Evolutionary conservation across 2,113 vertebrate species (phyloP), one percentile per base, ranked within the genome.

Genomic region (Peromyscus maniculatus): DNA sequence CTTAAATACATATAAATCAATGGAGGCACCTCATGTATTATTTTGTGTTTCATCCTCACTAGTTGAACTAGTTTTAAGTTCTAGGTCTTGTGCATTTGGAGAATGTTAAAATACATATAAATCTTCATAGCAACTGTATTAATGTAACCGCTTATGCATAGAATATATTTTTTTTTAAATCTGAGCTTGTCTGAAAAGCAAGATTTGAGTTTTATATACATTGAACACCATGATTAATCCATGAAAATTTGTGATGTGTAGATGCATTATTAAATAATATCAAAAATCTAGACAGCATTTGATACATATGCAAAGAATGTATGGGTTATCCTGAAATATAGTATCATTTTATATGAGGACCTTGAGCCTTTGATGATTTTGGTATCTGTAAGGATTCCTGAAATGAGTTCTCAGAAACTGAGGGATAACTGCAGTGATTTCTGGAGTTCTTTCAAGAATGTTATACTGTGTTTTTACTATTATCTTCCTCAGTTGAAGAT

Each of bases 31-130:
- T 99, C 99, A 12, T 98, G 86, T 91, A 98, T 99, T 97, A 98
- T 98, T 98, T 77, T 98, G 91, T 98, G 91, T 83, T 86, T 99
- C 99, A 39, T 98, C 96, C 77, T 99, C 99, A 71, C 98, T 97
- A 96, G 98, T 91, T 67, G 98, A 99, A 96, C 98, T 98, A 55
- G 98, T 98, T 98, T 99, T 55, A 98, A 99, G 99, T 89, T 99
- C 99, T 79, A 99, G 98, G 98, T 99, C 99, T 46, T 99, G 98
- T 74, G 99, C 98, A 98, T 99, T 98, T 87, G 99, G 99, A 99
- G 99, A 2, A 99, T 99, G 98, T 99, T 99, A 98, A 99, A 99
- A 96, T 99, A 99, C 57, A 96, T 99, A 99, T 59, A 62, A 28
- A 5, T 2, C 1, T 62, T 71, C 55, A 46, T 22, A 77, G 15